A percentile compares a stretch with the other conserved stretches of the same genome.
Evolutionary conservation across 2,797 vertebrate species (phyloP).

Genomic region (Peromyscus melanophrys): DNA sequence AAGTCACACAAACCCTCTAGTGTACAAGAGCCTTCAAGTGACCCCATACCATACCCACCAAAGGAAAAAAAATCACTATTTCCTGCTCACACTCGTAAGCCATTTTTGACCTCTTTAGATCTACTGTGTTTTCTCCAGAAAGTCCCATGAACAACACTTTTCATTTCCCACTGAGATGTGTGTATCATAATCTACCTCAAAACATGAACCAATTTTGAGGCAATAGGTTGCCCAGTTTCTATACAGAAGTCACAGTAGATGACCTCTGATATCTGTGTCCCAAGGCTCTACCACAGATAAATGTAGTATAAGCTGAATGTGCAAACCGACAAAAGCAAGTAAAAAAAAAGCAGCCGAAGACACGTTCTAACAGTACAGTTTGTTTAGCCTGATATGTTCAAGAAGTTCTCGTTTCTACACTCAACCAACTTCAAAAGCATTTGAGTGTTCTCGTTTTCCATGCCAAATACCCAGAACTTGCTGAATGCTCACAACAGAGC

Average conservation of each 20-base stretch:
- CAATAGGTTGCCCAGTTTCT: not conserved
- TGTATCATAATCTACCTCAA: not conserved
- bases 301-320: not conserved
- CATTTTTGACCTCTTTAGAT: not conserved
- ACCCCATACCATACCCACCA: no score
- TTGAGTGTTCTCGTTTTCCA: not conserved
- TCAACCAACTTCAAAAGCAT: not conserved
- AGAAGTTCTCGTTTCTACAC: conserved; percentile 22
- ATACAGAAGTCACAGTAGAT: not conserved
- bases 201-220: not conserved
- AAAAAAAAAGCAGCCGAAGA: not conserved
- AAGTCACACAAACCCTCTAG: not conserved
- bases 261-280: not conserved
- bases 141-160: not conserved
- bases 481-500: not conserved
- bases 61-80: not conserved
- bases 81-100: not conserved
- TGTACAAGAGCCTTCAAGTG: not conserved
- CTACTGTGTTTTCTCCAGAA: not conserved
- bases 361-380: conserved; percentile 12
- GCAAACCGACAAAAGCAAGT: not conserved
- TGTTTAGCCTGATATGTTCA: not conserved
- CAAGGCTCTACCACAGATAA: not conserved
- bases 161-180: not conserved
- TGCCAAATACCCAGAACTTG: not conserved